Evolutionary conservation across 2,113 vertebrate species (phyloP).

Genomic region (Eublepharis macularius): DNA sequence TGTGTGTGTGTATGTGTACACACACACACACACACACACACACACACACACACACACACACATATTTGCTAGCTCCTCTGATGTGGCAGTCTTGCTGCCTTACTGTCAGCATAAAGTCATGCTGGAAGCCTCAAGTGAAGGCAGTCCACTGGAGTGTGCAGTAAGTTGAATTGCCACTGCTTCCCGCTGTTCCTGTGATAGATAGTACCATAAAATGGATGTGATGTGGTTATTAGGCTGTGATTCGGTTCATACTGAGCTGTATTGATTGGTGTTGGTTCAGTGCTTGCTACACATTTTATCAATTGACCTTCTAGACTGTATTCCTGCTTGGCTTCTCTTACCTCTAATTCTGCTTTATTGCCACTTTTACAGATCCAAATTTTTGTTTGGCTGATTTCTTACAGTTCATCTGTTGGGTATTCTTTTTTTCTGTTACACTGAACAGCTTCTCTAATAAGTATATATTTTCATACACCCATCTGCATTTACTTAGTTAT

Average conservation of each 20-base stretch:
- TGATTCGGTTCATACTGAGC: conserved; percentile 63
- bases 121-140: neutral
- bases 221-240: conserved; percentile 71
- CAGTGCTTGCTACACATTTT: conserved; percentile 63
- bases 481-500: neutral
- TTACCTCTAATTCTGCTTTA: conserved; percentile 68
- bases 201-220: conserved; percentile 57
- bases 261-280: conserved; percentile 70
- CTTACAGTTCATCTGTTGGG: conserved; percentile 44
- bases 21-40: neutral
- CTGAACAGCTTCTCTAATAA: conserved; percentile 47
- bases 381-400: conserved; percentile 61
- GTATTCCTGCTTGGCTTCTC: conserved; percentile 59
- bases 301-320: conserved; percentile 73
- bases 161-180: conserved; percentile 32
- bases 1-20: too few species aligned
- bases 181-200: conserved; percentile 61
- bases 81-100: neutral
- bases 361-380: conserved; percentile 55
- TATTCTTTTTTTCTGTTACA: conserved; percentile 39
- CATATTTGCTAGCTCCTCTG: neutral
- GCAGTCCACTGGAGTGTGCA: conserved; percentile 28
- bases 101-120: neutral
- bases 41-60: neutral
- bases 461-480: conserved; percentile 21